Conservation (phyloP, 2,797 vertebrate genomes). For the Philypnodon macrostomus region DNA sequence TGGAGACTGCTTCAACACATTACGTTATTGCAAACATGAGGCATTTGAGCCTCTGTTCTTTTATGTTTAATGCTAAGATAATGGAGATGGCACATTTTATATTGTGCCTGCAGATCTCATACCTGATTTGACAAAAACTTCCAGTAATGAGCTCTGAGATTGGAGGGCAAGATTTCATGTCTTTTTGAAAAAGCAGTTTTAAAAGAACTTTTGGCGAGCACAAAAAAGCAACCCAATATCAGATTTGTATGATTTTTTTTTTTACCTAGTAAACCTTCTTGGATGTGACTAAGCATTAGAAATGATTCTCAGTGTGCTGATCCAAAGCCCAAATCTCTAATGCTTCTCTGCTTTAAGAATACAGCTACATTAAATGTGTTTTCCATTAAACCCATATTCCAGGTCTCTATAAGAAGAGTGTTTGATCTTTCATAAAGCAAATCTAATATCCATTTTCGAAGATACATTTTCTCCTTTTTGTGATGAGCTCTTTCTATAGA, state of each 20-base stretch:
- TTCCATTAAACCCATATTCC: constrained; percentile 40
- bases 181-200: constrained; percentile 11
- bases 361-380: constrained; percentile 51
- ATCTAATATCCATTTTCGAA: constrained; percentile 59
- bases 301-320: constrained; percentile 28
- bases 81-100: not conserved
- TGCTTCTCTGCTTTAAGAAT: constrained; percentile 44
- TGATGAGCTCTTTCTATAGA: not conserved
- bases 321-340: constrained; percentile 46
- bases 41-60: constrained; percentile 24
- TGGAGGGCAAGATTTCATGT: constrained; percentile 19
- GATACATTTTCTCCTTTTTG: constrained; percentile 9
- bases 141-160: constrained; percentile 15
- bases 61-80: constrained; percentile 8
- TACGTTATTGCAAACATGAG: no score
- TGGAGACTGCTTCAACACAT: no score
- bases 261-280: constrained; percentile 31
- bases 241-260: no score
- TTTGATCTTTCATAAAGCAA: constrained; percentile 60
- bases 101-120: constrained; percentile 9
- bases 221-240: constrained; percentile 42
- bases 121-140: constrained; percentile 9
- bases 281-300: constrained; percentile 60
- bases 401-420: constrained; percentile 47
- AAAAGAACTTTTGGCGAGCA: constrained; percentile 3